Base-by-base conservation (phyloP, 2,113 vertebrate species). In the Nesogale talazaci region DNA sequence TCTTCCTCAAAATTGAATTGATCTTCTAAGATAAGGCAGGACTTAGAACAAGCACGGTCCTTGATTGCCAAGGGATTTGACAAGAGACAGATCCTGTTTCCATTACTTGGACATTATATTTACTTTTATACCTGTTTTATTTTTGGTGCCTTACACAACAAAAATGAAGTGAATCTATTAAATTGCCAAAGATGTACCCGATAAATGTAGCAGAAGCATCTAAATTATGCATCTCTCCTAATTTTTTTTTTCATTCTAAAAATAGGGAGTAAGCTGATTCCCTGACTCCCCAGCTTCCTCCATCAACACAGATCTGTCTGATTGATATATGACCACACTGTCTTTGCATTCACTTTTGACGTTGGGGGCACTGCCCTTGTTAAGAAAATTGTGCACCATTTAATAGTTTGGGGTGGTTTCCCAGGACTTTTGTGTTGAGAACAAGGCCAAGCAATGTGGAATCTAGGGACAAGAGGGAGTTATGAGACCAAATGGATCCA, bases 171-270 rank as follows among this genome's bases (percentile, higher is more conserved):
- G 38, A 57, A 22, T 22, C 67, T 87, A 59, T 74, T 82, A 86
- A 91, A 77, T 10, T n/a, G 40, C 15, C 86, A 90, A 74, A 65
- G 36, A 40, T 16, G 6, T 81, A 23, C 25, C 25, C 59, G 81
- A 23, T 86, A 89, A 89, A 76, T 92, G 57, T 52, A 70, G 57
- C 74, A 90, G 67, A 84, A 76, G 61, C 6, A 42, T 70, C 27
- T 42, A 69, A 79, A 83, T 86, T 36, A 72, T 31, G 6, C 14
- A 27, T 31, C 74, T 89, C 57, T 82, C 61, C 67, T 93, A 52
- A 59, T 67, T 57, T 78, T 86, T 61, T 38, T 89, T 77, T 15
- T 34, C 2, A 79, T 79, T 79, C 56, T 79, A 22, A n/a, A 16
- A 59, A 56, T n/a, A 86, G 56, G 15, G 76, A 69, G 29, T n/a